Evolutionary conservation across 2,797 vertebrate species (phyloP), one percentile per base, ranked within the genome.

Genomic region (Cercopithecus petaurista): DNA sequence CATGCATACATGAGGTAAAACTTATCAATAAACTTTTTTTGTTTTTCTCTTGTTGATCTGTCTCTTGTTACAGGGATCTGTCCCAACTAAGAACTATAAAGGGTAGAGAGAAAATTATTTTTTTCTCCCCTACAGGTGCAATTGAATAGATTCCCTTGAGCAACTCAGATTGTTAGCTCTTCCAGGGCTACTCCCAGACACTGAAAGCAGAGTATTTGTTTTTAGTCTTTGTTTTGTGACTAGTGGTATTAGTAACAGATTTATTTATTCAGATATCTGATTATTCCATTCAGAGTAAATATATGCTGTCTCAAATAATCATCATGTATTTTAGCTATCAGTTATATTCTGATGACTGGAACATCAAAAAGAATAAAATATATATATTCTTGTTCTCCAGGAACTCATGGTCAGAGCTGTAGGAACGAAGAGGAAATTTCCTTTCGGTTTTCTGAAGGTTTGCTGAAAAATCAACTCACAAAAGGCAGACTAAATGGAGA

Each of bases 341-440:
- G 8, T 59, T 81, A 84, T 81, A 7, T 88, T 96, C 30, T 94
- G 48, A 64, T 39, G 50, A 57, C 10, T 90, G 4, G 15, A 73
- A 79, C 59, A 79, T 61, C n/a, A 48, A 96, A 93, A 88, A 72
- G 4, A 91, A 92, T 79, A 15, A 92, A 75, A 90, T 87, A 21
- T 41, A 3, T 43, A 85, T 24, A 3, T 75, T 95, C 5, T 14
- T 93, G 48, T 52, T 95, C 61, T 84, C 48, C 8, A 57, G 19
- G 3, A 84, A 87, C 12, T 84, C 87, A 67, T 19, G 22, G 14
- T 90, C 61, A 84, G 41, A 24, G 67, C 21, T 72, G 36, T 22
- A 39, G n/a, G n/a, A 36, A 39, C 9, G 19, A 39, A 39, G 67
- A 39, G n/a, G 36, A 39, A 11, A 72, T 19, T 72, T 72, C 21